Percentiles rank a stretch among this genome's conserved stretches.
Conservation (phyloP, 2,113 vertebrate genomes). For the Trogon surrucura region DNA sequence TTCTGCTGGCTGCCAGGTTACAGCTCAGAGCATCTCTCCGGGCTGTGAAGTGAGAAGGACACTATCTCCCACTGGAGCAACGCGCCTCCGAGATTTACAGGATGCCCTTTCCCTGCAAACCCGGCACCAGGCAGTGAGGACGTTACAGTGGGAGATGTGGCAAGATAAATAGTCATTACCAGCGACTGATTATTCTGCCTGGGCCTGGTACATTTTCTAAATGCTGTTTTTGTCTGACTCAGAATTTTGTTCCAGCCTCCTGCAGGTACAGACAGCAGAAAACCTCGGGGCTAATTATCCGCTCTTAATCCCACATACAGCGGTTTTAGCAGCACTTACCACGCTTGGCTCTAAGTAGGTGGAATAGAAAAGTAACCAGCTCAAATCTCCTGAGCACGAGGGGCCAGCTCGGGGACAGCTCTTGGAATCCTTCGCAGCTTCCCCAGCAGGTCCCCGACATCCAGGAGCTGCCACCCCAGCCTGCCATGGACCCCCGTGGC, state of each 20-base stretch:
- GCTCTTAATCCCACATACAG: neutral
- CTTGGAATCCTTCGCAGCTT: neutral
- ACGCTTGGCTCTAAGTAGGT: neutral
- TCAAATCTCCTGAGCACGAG: neutral
- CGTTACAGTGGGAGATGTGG: neutral
- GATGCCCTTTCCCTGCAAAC: neutral
- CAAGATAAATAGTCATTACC: neutral
- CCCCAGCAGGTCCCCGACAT: neutral
- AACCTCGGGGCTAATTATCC: constrained; percentile 28
- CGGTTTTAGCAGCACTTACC: neutral
- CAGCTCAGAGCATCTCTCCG: neutral
- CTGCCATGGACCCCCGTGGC: fast-evolving
- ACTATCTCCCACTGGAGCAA: neutral
- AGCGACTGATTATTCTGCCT: neutral
- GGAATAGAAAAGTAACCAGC: neutral
- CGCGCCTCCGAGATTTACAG: neutral
- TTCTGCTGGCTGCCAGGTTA: neutral
- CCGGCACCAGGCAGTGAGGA: neutral
- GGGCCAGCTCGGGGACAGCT: fast-evolving
- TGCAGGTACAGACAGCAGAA: constrained; percentile 31
- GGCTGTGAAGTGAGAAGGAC: constrained; percentile 12
- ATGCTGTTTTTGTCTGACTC: constrained; percentile 37
- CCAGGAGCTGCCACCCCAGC: fast-evolving
- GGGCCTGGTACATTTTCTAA: neutral
- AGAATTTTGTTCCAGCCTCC: constrained; percentile 18